Evolutionary conservation across 2,113 vertebrate species (phyloP).

Genomic region (Calyptomena viridis): DNA sequence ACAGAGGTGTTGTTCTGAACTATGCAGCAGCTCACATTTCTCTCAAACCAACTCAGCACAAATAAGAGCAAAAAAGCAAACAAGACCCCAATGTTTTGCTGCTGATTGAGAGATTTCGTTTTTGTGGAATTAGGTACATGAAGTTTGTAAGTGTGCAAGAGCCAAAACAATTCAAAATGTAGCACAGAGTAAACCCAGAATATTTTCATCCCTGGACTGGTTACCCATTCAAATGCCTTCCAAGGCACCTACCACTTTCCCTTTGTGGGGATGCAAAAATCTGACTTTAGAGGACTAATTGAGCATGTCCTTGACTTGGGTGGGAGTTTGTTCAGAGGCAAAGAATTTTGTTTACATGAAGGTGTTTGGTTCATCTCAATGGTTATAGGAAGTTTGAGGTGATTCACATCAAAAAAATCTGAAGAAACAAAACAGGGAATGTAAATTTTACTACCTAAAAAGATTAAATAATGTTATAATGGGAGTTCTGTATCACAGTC

Average conservation of each 20-base stretch:
- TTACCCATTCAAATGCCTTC: not conserved
- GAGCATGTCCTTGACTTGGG: not conserved
- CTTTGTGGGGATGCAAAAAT: accelerated
- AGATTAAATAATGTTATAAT: not conserved
- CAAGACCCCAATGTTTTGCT: not conserved
- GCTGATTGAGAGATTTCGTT: not conserved
- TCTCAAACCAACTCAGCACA: not conserved
- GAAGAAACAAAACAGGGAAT: not conserved
- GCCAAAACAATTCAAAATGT: not conserved
- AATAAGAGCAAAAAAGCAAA: not conserved
- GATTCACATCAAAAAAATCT: not conserved
- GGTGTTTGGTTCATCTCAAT: not conserved
- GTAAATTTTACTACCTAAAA: not conserved
- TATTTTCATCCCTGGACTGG: not conserved
- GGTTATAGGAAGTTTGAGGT: not conserved
- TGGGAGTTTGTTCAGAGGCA: accelerated
- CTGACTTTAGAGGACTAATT: not conserved
- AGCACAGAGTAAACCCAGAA: not conserved
- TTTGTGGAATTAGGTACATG: not conserved
- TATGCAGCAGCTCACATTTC: not conserved
- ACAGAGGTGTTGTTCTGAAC: not conserved
- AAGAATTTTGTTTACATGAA: not conserved
- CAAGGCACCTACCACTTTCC: not conserved
- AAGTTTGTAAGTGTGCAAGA: not conserved
- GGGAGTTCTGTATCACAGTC: not conserved